A percentile compares a stretch with the other conserved stretches of the same genome.
These are phyloP conservation scores for Drosophila colorata DNA, from an alignment of 2,888 invertebrate genomes.

Conservation along the genomic window DNA sequence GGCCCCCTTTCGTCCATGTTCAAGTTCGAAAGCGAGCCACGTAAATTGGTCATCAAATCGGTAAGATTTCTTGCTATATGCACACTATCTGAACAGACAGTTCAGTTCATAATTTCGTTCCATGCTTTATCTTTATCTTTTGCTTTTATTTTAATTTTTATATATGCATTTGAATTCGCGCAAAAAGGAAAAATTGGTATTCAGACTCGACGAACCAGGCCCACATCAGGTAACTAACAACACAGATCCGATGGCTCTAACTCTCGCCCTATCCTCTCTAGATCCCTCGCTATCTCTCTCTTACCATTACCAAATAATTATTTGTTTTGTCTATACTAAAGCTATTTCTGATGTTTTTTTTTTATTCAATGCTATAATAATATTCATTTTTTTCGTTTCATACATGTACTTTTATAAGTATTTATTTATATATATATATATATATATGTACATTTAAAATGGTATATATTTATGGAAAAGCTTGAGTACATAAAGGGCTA, in stretches of 20 bases:
- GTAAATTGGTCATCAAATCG: constrained; percentile 51
- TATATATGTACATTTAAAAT: too few species aligned
- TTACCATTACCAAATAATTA: too few species aligned
- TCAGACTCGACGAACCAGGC: constrained; percentile 41
- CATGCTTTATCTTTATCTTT: constrained; percentile 8
- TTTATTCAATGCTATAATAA: too few species aligned
- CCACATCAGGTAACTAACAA: constrained; percentile 31
- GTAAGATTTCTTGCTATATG: constrained; percentile 31
- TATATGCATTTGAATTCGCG: background rate
- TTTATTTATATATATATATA: too few species aligned
- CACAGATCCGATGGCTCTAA: background rate
- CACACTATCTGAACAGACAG: background rate
- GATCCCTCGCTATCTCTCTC: too few species aligned
- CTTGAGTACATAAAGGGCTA: too few species aligned
- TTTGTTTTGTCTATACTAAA: too few species aligned
- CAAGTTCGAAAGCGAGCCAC: constrained; percentile 50
- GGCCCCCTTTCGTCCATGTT: constrained; percentile 55
- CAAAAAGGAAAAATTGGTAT: constrained; percentile 38
- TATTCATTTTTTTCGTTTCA: too few species aligned
- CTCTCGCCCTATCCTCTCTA: too few species aligned
- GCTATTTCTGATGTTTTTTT: too few species aligned
- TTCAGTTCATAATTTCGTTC: background rate
- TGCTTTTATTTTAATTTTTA: background rate
- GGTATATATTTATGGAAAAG: too few species aligned
- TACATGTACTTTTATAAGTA: too few species aligned